A percentile compares a stretch with the other conserved stretches of the same genome.
Conservation (phyloP, 1,140 invertebrate genomes). For the Maniola jurtina region DNA sequence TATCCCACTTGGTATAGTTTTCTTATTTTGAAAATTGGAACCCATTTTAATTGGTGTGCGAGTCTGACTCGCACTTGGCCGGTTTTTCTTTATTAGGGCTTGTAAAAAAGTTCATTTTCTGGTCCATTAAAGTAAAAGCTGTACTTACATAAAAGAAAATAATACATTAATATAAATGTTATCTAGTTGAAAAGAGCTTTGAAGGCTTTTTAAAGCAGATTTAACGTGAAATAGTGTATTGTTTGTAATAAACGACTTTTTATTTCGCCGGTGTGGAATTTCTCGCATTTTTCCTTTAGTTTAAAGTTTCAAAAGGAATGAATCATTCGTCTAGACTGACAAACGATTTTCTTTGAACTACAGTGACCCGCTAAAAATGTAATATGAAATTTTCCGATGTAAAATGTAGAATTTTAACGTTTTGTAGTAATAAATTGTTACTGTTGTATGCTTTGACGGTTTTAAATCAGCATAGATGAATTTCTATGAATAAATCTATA, state of each 20-base stretch:
- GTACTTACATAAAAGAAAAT: no score
- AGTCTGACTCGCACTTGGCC: no score
- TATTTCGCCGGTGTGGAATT: neutral
- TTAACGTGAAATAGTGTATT: neutral
- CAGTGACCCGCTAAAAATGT: constrained; percentile 2
- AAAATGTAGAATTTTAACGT: neutral
- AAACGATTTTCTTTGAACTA: constrained; percentile 13
- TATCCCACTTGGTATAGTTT: no score
- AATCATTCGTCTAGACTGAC: constrained; percentile 18
- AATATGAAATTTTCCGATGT: neutral
- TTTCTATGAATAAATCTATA: neutral
- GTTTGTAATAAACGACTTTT: neutral
- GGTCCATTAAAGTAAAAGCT: no score
- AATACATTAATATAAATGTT: no score
- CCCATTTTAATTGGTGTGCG: no score
- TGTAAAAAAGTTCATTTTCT: no score
- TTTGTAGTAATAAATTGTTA: neutral
- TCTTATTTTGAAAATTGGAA: no score
- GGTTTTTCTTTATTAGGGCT: no score
- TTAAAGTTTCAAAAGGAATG: constrained; percentile 9
- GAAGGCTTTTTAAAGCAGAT: no score
- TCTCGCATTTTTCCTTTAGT: neutral
- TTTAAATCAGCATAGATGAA: constrained; percentile 2
- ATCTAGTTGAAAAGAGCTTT: no score
- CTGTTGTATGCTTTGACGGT: neutral